A percentile compares a stretch with the other conserved stretches of the same genome.
Conservation (phyloP, 35 echinoderm and acorn worm species). For the Diadema setosum region DNA sequence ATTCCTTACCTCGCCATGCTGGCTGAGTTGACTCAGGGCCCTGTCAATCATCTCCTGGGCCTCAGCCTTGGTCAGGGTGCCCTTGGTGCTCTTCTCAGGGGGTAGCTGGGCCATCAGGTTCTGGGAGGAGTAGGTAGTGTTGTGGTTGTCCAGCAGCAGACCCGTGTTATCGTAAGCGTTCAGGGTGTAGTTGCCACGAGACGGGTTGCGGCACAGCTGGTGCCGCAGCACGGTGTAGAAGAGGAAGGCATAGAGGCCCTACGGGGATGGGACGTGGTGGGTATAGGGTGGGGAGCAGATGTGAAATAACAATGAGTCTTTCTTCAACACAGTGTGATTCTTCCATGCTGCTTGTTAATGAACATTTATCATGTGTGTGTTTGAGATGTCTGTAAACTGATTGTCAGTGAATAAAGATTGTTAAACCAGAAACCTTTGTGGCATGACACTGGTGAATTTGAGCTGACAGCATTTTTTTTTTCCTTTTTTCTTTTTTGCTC, state of each 20-base stretch:
- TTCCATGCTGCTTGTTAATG: too few relatives aligned
- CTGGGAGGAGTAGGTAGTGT: constrained; percentile 43
- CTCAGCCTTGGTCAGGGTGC: constrained; percentile 62
- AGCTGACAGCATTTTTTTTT: too few relatives aligned
- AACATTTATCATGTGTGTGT: too few relatives aligned
- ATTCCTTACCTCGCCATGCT: background rate
- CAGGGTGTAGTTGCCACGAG: constrained; percentile 87
- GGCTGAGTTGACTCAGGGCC: background rate
- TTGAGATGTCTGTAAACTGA: too few relatives aligned
- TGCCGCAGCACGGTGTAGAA: constrained; percentile 91
- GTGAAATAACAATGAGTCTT: too few relatives aligned
- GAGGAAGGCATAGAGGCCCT: constrained; percentile 92
- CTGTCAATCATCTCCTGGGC: constrained; percentile 16
- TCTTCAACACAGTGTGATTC: too few relatives aligned
- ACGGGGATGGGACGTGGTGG: background rate
- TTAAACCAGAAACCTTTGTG: too few relatives aligned
- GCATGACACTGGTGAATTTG: too few relatives aligned
- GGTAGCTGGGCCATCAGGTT: constrained; percentile 41
- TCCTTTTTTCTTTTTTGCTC: too few relatives aligned
- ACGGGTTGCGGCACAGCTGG: constrained; percentile 72
- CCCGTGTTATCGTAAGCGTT: constrained; percentile 83
- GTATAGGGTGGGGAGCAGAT: too few relatives aligned
- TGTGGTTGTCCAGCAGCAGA: constrained; percentile 71
- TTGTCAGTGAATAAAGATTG: too few relatives aligned
- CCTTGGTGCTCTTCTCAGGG: constrained; percentile 62